Conservation (phyloP, 1,140 invertebrate species). For the Pseudobourletiella spinata region DNA sequence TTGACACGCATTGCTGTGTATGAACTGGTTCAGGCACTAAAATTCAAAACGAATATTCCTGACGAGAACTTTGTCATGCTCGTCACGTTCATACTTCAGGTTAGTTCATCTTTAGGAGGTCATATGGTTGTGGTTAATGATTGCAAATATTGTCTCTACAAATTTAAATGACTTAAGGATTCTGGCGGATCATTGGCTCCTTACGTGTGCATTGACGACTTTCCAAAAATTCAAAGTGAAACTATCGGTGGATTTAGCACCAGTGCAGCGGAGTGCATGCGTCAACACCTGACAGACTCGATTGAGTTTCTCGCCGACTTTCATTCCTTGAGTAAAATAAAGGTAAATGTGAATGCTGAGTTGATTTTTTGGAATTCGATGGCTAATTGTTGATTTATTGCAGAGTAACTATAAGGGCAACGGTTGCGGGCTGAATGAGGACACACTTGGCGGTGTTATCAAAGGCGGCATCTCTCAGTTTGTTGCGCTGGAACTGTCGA, state of each 20-base stretch:
- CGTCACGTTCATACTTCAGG: constrained; percentile 76
- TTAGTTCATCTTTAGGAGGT: neutral
- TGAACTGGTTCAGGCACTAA: constrained; percentile 88
- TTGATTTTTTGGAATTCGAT: neutral
- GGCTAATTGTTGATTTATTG: constrained; percentile 24
- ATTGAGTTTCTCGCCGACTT: constrained; percentile 94
- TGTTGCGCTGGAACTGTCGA: constrained; percentile 82
- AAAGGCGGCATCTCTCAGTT: constrained; percentile 94
- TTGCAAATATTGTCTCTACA: constrained; percentile 27
- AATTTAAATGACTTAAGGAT: constrained; percentile 44
- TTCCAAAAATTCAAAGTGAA: constrained; percentile 41
- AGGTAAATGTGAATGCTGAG: constrained; percentile 51
- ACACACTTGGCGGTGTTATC: constrained; percentile 86
- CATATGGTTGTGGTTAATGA: too few species aligned
- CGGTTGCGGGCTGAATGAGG: constrained; percentile 76
- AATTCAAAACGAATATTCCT: constrained; percentile 87
- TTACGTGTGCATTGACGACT: constrained; percentile 49
- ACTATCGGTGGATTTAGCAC: constrained; percentile 57
- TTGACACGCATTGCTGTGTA: constrained; percentile 82
- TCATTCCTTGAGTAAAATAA: constrained; percentile 92
- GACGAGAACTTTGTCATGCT: constrained; percentile 89
- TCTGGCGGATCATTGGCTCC: constrained; percentile 64
- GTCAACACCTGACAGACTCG: constrained; percentile 83
- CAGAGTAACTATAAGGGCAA: constrained; percentile 71
- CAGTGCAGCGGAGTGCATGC: constrained; percentile 83